These are phyloP conservation scores for Sitophilus oryzae DNA, from an alignment of 1,140 invertebrate species.

Conservation along the genomic window DNA sequence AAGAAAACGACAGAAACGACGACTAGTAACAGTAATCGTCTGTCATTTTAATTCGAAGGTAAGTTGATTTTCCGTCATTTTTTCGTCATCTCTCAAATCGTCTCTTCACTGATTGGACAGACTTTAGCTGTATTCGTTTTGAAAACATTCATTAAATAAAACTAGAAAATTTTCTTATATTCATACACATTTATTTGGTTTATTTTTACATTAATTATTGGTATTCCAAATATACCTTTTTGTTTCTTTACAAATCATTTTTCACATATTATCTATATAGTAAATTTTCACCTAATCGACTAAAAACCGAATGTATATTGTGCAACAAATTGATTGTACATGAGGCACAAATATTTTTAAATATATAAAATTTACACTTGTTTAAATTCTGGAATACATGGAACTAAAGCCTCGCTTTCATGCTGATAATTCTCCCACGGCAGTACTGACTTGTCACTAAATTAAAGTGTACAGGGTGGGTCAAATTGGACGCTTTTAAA, in stretches of 20 bases:
- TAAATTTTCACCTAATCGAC: constrained; percentile 17
- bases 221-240: constrained; percentile 16
- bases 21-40: too few relatives aligned
- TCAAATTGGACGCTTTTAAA: too few relatives aligned
- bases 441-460: too few relatives aligned
- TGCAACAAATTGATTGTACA: constrained; percentile 16
- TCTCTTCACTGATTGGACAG: too few relatives aligned
- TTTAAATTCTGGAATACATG: constrained; percentile 3
- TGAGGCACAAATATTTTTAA: constrained; percentile 14
- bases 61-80: too few relatives aligned
- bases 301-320: constrained; percentile 13
- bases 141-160: too few relatives aligned
- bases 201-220: constrained; percentile 14
- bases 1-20: too few relatives aligned
- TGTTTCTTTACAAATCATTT: constrained; percentile 13
- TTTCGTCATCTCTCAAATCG: too few relatives aligned
- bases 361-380: constrained; percentile 4
- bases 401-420: not conserved
- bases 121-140: too few relatives aligned
- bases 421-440: too few relatives aligned
- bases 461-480: too few relatives aligned
- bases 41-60: too few relatives aligned
- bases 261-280: constrained; percentile 6
- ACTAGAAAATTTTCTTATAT: constrained; percentile 6
- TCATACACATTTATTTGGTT: constrained; percentile 22